Evolutionary conservation across 2,113 vertebrate genomes (phyloP).

Genomic region (Egretta garzetta): DNA sequence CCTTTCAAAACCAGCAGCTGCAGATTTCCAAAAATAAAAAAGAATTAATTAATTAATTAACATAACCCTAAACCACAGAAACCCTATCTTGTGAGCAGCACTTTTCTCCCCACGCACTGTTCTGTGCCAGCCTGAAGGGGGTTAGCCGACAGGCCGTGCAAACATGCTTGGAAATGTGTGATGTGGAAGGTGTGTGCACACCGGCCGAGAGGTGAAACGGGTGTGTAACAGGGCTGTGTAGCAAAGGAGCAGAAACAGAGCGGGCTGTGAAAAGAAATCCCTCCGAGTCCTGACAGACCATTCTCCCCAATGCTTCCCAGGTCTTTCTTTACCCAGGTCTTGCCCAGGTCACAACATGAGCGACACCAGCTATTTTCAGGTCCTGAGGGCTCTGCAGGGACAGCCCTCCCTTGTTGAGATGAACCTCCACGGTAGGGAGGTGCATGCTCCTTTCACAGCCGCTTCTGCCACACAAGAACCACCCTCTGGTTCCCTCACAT

Average conservation of each 20-base stretch:
- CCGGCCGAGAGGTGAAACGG: background rate
- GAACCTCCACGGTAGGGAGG: background rate
- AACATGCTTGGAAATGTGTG: background rate
- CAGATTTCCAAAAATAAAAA: conserved; percentile 45
- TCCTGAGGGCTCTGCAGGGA: background rate
- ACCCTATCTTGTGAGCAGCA: conserved; percentile 22
- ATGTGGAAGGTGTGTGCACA: background rate
- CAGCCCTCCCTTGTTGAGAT: background rate
- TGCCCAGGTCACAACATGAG: background rate
- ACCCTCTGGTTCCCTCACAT: background rate
- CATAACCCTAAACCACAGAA: conserved; percentile 67
- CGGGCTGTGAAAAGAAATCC: background rate
- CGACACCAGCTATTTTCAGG: background rate
- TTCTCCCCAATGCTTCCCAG: background rate
- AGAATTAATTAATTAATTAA: background rate
- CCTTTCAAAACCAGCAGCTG: conserved; percentile 78
- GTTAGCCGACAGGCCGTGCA: background rate
- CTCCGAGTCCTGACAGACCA: background rate
- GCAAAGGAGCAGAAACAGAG: background rate
- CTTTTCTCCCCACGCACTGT: background rate
- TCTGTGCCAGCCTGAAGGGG: conserved; percentile 43
- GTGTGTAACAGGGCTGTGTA: accelerated
- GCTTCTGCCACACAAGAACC: background rate
- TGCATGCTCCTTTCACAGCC: background rate
- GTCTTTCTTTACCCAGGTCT: background rate